Base-by-base conservation (phyloP, 1,140 invertebrate species). In the Solen grandis region DNA sequence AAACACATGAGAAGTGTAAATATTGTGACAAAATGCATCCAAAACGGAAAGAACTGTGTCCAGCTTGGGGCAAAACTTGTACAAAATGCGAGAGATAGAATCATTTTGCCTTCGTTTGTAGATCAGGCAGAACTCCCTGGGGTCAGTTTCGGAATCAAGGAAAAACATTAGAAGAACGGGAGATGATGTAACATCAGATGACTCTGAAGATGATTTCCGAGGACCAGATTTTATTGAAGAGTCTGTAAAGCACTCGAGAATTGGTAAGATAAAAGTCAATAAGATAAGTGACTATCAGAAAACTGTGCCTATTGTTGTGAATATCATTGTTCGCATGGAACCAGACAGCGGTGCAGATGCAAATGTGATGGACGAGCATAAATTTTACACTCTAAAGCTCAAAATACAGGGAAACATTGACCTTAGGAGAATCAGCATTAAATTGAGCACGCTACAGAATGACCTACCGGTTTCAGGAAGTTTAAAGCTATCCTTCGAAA, bases 151-250 rank as follows among this genome's bases (percentile, higher is more conserved):
- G 46, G n/a, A 50, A 13, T 50, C 46, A 50, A 50, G 46, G n/a
- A 50, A 50, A 50, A 50, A 50, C 46, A 50, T 50, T n/a, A 50
- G 46, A 50, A 50, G 46, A 50, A 50, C 46, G n/a, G 46, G 46
- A 50, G 46, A 50, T 50, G 46, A 50, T n/a, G n/a, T n/a, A 50
- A 13, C 46, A 50, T 10, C 46, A 50, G 46, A 50, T 50, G 46
- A 50, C 10, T 50, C 46, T 50, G 46, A 50, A 50, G 46, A 50
- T 10, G 46, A 50, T 50, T 50, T n/a, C 10, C 46, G n/a, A 13
- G 46, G 46, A 50, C 46, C 10, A n/a, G 46, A 50, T 10, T 50
- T 50, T 50, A 50, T 50, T 50, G 46, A 50, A 50, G 10, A 50
- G n/a, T 50, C 46, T 13, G n/a, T 50, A 10, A 50, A n/a, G 10